Base-by-base conservation (phyloP, 2,113 vertebrate genomes). In the Recurvirostra avosetta region DNA sequence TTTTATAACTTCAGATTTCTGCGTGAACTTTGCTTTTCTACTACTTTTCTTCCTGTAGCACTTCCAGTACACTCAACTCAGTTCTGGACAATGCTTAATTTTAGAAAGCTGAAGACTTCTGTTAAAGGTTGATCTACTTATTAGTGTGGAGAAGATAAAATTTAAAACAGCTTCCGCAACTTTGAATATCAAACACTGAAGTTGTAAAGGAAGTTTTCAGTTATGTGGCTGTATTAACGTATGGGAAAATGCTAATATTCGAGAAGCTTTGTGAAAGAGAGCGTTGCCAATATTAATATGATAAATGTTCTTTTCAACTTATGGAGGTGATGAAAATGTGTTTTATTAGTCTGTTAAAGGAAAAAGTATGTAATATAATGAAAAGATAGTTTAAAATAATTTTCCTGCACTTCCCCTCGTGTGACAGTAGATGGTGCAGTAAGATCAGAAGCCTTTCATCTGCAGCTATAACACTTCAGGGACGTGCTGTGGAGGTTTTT, bases 381-480 rank as follows among this genome's bases (percentile, higher is more conserved):
- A 22, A 50, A 53, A 65, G 12, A 9, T 2, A 5, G 3, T 61
- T 62, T 41, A 23, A 92, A 89, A 77, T 29, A 1, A 18, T 50
- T 34, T 56, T 73, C 26, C 52, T 75, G 61, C 88, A 84, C 41
- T 94, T 97, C 76, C 73, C 27, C 1, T 16, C 0, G 0, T 26
- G 91, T 41, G 79, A 82, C 98, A 97, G 97, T 89, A 98, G 98
- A 97, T 98, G 98, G 98, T 63, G 47, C 29, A 84, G 94, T 96
- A 92, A 81, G 85, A 85, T 94, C 86, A 66, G 45, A 84, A 94
- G 49, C 90, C 40, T 88, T 88, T 41, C 43, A 8, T 95, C 23
- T 52, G 62, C 32, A 1, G 8, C 22, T 34, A 0, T 13, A 87
- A 71, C 19, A 50, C n/a, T 74, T 63, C 22, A 3, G 23, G 21